phyloP scores from a whole-genome alignment of 1,140 invertebrate species.

The Helicoverpa zea region DNA sequence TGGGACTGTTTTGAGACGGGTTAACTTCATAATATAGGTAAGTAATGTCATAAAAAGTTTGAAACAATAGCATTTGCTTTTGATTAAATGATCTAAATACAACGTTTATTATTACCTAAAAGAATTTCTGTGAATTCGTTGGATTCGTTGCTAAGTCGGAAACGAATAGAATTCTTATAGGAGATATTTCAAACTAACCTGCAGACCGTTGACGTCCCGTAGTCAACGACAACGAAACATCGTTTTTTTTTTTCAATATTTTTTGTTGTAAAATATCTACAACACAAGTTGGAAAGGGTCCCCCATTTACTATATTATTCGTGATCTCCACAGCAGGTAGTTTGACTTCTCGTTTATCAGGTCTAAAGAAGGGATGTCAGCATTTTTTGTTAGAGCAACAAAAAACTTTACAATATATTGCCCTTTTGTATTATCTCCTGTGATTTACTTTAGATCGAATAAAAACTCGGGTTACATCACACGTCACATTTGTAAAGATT shows the following conservation, averaged over 20 bases:
- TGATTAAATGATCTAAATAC: too few species aligned
- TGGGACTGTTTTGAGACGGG: too few species aligned
- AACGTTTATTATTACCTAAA: too few species aligned
- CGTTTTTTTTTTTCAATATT: neutral
- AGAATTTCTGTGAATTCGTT: too few species aligned
- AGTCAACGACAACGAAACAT: conserved; percentile 32
- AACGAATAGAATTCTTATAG: neutral
- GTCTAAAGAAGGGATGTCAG: conserved; percentile 26
- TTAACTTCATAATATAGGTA: too few species aligned
- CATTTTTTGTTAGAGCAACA: conserved; percentile 21
- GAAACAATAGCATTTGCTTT: too few species aligned
- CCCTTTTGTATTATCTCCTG: conserved; percentile 39
- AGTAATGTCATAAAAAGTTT: too few species aligned
- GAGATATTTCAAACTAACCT: neutral
- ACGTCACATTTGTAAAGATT: neutral
- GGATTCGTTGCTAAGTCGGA: neutral
- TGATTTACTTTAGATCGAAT: conserved; percentile 30
- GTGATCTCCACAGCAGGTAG: conserved; percentile 60
- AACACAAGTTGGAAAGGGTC: conserved; percentile 21
- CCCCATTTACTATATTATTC: conserved; percentile 45
- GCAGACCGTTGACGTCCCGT: neutral
- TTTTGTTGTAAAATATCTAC: conserved; percentile 40
- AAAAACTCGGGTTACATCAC: conserved; percentile 3
- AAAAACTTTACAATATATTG: conserved; percentile 31
- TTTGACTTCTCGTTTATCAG: conserved; percentile 53